phyloP scores from a whole-genome alignment of 2,113 vertebrate species.

The Carassius gibelio region DNA sequence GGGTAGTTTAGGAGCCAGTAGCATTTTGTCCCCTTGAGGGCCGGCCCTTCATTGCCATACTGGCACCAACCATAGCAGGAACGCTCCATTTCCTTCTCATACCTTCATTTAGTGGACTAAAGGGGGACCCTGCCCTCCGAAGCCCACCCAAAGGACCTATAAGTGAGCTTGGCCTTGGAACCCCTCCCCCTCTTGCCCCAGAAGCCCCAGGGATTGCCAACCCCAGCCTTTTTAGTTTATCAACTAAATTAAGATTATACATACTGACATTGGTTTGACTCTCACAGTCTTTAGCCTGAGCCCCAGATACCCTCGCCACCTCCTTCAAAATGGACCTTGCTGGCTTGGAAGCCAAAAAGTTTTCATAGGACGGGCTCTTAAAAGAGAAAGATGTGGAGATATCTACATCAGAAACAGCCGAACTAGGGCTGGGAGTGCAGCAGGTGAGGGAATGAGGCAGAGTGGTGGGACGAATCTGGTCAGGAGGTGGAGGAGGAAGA shows the following conservation, averaged over 20 bases:
- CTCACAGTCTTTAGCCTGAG: slow-evolving; percentile 80
- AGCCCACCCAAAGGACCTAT: slow-evolving; percentile 81
- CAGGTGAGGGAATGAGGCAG: slow-evolving; percentile 86
- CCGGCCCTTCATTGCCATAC: slow-evolving; percentile 95
- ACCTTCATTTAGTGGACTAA: slow-evolving; percentile 81
- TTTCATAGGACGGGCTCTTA: slow-evolving; percentile 91
- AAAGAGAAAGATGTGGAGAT: slow-evolving; percentile 86
- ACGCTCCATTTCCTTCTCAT: slow-evolving; percentile 93
- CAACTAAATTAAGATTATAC: slow-evolving; percentile 93
- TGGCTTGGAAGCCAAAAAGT: slow-evolving; percentile 93
- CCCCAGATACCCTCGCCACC: slow-evolving; percentile 86
- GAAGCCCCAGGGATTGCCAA: slow-evolving; percentile 78
- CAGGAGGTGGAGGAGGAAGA: slow-evolving; percentile 73
- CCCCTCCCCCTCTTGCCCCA: slow-evolving; percentile 62
- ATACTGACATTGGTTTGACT: slow-evolving; percentile 96
- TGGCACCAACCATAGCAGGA: slow-evolving; percentile 94
- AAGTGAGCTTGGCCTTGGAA: slow-evolving; percentile 60
- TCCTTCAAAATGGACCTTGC: slow-evolving; percentile 94
- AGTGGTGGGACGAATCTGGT: slow-evolving; percentile 81
- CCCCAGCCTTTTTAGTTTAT: slow-evolving; percentile 92
- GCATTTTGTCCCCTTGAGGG: slow-evolving; percentile 81
- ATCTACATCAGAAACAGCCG: not conserved
- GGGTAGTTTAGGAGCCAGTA: slow-evolving; percentile 80
- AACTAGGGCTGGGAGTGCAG: slow-evolving; percentile 14
- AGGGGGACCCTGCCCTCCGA: slow-evolving; percentile 80